phyloP scores from a whole-genome alignment of 2,113 vertebrate genomes.

The Oryzias curvinotus region DNA sequence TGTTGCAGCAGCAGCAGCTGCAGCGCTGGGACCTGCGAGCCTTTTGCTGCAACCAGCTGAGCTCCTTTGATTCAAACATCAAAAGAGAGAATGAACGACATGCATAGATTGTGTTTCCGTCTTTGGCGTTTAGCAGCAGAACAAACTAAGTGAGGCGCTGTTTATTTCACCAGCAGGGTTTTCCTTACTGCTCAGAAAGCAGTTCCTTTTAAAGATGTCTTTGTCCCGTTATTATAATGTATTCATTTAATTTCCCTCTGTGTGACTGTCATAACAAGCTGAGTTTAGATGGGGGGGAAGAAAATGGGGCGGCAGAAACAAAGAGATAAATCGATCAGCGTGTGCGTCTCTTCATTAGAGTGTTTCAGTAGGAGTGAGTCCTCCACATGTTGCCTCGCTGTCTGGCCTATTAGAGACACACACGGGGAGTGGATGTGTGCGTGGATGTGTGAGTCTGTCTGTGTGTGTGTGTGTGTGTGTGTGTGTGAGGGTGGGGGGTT shows the following conservation, averaged over 20 bases:
- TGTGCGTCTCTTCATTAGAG: constrained; percentile 74
- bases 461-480: constrained; percentile 16
- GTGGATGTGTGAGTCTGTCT: constrained; percentile 28
- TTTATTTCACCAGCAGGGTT: neutral
- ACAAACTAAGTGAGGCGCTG: constrained; percentile 21
- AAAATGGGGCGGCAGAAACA: constrained; percentile 22
- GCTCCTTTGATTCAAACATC: constrained; percentile 65
- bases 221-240: constrained; percentile 13
- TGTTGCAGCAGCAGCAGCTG: constrained; percentile 19
- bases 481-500: constrained; percentile 21
- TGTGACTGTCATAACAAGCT: constrained; percentile 28
- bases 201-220: constrained; percentile 6
- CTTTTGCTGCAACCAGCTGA: constrained; percentile 53
- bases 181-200: no score
- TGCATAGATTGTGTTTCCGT: constrained; percentile 47
- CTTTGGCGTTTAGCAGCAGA: constrained; percentile 43
- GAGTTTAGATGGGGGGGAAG: constrained; percentile 21
- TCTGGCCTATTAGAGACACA: constrained; percentile 68
- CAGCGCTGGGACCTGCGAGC: constrained; percentile 41
- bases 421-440: constrained; percentile 35
- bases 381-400: constrained; percentile 64
- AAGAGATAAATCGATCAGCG: constrained; percentile 52
- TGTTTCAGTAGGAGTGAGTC: constrained; percentile 61
- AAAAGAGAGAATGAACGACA: constrained; percentile 37
- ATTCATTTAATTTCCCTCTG: constrained; percentile 37